phyloP scores from a whole-genome alignment of 1,140 invertebrate species.

The Sogatella furcifera region DNA sequence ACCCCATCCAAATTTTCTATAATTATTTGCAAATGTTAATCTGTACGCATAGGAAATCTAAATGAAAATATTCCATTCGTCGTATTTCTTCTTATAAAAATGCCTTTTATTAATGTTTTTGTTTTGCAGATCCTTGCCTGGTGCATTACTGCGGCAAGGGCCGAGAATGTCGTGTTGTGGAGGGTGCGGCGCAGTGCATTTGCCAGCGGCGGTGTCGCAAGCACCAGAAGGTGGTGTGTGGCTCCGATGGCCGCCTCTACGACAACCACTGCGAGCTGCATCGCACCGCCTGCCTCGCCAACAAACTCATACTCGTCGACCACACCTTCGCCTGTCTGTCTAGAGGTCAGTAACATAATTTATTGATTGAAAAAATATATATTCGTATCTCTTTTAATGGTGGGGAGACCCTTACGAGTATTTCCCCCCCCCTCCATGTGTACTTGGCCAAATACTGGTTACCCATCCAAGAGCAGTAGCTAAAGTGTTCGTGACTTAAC shows the following conservation, averaged over 20 bases:
- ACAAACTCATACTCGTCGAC: conserved; percentile 44
- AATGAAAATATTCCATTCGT: no score
- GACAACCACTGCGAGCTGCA: conserved; percentile 68
- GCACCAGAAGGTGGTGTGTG: conserved; percentile 47
- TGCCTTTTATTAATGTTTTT: background rate
- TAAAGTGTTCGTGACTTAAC: no score
- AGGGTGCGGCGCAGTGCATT: conserved; percentile 44
- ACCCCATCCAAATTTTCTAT: no score
- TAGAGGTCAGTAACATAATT: conserved; percentile 14
- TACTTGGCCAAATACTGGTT: no score
- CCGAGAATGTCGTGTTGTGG: conserved; percentile 46
- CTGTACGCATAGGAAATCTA: no score
- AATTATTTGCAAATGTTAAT: no score
- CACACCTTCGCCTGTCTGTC: conserved; percentile 24
- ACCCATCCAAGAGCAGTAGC: no score
- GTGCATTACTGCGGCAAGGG: conserved; percentile 55
- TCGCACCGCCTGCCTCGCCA: conserved; percentile 51
- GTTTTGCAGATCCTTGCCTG: conserved; percentile 46
- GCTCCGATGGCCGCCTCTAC: conserved; percentile 61
- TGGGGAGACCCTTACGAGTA: no score
- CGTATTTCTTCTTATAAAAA: no score
- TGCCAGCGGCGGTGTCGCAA: conserved; percentile 46
- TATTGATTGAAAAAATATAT: background rate
- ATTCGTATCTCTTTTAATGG: no score
- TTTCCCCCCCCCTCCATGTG: no score